phyloP scores from a whole-genome alignment of 2,113 vertebrate species.

The Gambusia affinis region DNA sequence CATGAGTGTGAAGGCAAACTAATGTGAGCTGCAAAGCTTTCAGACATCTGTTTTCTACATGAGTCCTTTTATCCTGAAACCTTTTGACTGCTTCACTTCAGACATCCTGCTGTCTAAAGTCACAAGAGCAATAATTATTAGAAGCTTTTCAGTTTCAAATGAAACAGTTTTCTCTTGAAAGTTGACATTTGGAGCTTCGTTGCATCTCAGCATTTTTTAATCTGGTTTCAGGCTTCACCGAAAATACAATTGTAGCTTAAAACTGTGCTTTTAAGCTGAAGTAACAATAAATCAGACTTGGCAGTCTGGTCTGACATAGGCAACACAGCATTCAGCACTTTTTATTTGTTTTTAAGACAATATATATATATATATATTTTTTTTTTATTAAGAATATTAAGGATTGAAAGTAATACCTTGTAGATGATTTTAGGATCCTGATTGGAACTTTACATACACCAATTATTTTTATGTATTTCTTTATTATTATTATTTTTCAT shows the following conservation, averaged over 20 bases:
- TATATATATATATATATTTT: no score
- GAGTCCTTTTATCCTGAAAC: neutral
- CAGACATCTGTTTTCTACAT: neutral
- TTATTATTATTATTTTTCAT: no score
- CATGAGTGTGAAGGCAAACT: neutral
- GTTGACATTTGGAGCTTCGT: neutral
- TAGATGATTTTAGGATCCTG: no score
- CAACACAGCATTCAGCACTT: neutral
- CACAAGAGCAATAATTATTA: neutral
- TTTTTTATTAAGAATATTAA: no score
- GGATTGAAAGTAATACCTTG: no score
- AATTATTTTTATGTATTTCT: no score
- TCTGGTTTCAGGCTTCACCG: neutral
- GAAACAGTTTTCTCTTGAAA: neutral
- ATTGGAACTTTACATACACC: no score
- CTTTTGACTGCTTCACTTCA: neutral
- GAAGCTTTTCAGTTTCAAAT: neutral
- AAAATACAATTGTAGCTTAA: neutral
- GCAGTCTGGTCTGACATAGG: no score
- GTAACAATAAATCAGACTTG: neutral
- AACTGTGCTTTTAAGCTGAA: neutral
- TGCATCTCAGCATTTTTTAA: neutral
- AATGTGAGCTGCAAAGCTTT: neutral
- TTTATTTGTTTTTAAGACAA: neutral
- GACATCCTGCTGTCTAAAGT: neutral